These are phyloP conservation scores for Temnothorax ravouxi DNA, from an alignment of 2,888 invertebrate genomes.

Conservation along the genomic window DNA sequence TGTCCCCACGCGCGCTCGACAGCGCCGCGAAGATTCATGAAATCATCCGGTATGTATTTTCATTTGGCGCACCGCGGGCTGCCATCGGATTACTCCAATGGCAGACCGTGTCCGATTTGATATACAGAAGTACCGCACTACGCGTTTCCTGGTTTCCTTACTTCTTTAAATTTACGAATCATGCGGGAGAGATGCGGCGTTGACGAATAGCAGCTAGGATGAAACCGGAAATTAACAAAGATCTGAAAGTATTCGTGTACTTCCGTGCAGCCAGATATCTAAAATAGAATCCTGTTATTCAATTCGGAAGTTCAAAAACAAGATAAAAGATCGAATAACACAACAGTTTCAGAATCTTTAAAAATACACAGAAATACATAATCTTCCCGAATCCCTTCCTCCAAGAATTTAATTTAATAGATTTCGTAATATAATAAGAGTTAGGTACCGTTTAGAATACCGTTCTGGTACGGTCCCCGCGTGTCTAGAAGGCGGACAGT, in stretches of 20 bases:
- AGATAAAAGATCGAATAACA: background rate
- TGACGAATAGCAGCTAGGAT: background rate
- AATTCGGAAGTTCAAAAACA: background rate
- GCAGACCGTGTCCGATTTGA: conserved; percentile 47
- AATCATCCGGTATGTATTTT: conserved; percentile 29
- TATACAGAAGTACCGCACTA: background rate
- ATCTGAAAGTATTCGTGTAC: background rate
- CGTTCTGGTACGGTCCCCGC: background rate
- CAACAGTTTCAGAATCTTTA: background rate
- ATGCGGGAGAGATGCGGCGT: background rate
- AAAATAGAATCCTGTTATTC: background rate
- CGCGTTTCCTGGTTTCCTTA: conserved; percentile 21
- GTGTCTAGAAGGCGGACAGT: background rate
- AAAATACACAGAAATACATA: background rate
- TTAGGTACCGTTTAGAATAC: background rate
- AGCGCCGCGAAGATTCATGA: conserved; percentile 46
- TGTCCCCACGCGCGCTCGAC: conserved; percentile 15
- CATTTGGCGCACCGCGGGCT: conserved; percentile 21
- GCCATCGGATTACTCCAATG: conserved; percentile 6
- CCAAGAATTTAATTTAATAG: background rate
- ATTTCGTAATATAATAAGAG: background rate
- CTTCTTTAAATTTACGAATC: conserved; percentile 25
- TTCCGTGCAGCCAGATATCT: background rate
- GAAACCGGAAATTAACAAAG: background rate
- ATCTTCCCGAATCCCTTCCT: background rate